phyloP scores from a whole-genome alignment of 2,113 vertebrate genomes.

The Erythrolamprus reginae region DNA sequence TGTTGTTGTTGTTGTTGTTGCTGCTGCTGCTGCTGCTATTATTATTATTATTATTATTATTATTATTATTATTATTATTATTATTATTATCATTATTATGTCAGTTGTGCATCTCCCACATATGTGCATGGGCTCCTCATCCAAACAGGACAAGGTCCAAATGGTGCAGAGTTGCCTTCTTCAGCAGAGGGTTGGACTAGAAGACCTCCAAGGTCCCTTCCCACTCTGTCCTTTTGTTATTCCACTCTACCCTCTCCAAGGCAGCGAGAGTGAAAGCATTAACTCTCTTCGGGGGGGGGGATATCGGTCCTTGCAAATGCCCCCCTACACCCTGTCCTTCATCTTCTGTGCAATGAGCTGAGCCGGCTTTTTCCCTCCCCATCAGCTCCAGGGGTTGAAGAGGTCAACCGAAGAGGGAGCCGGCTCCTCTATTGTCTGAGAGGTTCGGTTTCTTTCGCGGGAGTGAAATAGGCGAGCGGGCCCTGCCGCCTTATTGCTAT shows the following conservation, averaged over 20 bases:
- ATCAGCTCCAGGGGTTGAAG: neutral
- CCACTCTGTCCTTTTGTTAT: neutral
- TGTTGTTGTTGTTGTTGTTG: too few species aligned
- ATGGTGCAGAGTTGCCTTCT: neutral
- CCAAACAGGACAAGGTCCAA: too few species aligned
- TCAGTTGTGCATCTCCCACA: too few species aligned
- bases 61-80: too few species aligned
- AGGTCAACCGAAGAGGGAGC: conserved; percentile 48
- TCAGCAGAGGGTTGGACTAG: neutral
- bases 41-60: too few species aligned
- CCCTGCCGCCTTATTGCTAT: conserved; percentile 56
- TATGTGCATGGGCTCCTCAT: too few species aligned
- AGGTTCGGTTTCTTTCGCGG: conserved; percentile 35
- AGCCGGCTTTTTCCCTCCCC: neutral
- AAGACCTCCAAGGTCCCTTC: neutral
- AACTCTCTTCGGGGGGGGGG: neutral
- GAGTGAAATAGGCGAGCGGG: conserved; percentile 59
- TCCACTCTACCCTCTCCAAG: neutral
- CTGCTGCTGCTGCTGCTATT: too few species aligned
- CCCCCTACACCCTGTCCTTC: neutral
- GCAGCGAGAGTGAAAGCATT: neutral
- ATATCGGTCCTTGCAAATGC: neutral
- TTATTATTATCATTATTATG: too few species aligned
- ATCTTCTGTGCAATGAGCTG: neutral
- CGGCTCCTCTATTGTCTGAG: neutral